Evolutionary conservation across 2,113 vertebrate genomes (phyloP).

Genomic region (Oreochromis niloticus): DNA sequence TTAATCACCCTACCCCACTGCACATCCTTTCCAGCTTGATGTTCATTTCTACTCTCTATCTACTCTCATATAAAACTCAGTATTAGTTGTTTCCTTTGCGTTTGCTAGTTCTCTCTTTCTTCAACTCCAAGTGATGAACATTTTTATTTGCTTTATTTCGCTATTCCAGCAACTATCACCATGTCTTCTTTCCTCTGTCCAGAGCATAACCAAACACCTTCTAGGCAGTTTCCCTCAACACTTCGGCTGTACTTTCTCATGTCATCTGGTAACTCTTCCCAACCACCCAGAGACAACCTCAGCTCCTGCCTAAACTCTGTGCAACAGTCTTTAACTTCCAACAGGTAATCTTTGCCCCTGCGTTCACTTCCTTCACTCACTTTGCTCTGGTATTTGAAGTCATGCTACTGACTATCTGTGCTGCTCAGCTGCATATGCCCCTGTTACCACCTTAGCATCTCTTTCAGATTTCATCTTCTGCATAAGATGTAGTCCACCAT

Average conservation of each 20-base stretch:
- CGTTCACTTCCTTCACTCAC: neutral
- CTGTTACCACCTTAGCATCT: neutral
- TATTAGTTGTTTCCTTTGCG: neutral
- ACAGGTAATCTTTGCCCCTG: neutral
- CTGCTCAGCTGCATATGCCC: neutral
- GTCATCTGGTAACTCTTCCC: neutral
- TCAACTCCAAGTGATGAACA: neutral
- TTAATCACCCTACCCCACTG: too few relatives aligned
- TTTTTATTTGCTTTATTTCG: neutral
- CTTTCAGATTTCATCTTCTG: neutral
- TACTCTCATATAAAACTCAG: neutral
- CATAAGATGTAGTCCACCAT: neutral
- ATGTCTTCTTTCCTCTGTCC: neutral
- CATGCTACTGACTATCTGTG: neutral
- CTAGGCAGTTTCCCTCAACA: neutral
- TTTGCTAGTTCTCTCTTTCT: neutral
- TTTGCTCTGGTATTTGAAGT: neutral
- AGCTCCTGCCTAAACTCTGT: neutral
- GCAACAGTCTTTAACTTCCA: too few relatives aligned
- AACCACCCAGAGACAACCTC: neutral
- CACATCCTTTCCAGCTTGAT: too few relatives aligned
- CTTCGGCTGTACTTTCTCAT: neutral
- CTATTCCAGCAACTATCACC: neutral
- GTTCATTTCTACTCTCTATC: too few relatives aligned
- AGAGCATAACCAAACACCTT: neutral